Evolutionary conservation across 2,113 vertebrate species (phyloP).

Genomic region (Excalfactoria chinensis): DNA sequence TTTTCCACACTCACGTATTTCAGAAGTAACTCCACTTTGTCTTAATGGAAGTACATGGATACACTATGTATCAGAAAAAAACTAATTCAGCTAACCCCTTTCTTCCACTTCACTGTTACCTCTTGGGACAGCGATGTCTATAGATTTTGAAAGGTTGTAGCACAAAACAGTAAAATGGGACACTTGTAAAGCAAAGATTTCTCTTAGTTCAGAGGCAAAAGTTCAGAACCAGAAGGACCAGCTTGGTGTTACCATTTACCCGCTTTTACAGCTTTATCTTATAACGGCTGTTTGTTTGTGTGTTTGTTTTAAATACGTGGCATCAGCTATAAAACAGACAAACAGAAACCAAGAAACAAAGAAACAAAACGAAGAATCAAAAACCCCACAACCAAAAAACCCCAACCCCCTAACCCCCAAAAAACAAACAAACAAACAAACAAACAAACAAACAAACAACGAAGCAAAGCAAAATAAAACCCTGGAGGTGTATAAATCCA

Average conservation of each 20-base stretch:
- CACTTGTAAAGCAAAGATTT: not conserved
- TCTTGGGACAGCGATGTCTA: not conserved
- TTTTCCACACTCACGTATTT: not conserved
- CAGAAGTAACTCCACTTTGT: not conserved
- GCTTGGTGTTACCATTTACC: not conserved
- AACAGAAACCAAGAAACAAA: not conserved
- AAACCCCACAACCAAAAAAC: no score
- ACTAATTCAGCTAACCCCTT: not conserved
- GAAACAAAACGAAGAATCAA: not conserved
- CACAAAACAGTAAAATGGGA: not conserved
- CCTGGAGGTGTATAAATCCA: fast-evolving
- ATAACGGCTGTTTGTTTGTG: not conserved
- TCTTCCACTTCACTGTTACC: not conserved
- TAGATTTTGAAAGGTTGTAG: not conserved
- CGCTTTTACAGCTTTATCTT: not conserved
- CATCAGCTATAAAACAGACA: not conserved
- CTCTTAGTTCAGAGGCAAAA: not conserved
- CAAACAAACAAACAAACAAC: not conserved
- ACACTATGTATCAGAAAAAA: not conserved
- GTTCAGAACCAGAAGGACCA: not conserved
- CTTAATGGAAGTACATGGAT: not conserved
- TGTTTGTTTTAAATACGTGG: not conserved
- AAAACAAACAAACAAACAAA: not conserved
- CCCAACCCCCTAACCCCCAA: no score
- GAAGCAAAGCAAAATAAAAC: not conserved